Conservation (phyloP, 1,140 invertebrate species). For the Scylla paramamosain region DNA sequence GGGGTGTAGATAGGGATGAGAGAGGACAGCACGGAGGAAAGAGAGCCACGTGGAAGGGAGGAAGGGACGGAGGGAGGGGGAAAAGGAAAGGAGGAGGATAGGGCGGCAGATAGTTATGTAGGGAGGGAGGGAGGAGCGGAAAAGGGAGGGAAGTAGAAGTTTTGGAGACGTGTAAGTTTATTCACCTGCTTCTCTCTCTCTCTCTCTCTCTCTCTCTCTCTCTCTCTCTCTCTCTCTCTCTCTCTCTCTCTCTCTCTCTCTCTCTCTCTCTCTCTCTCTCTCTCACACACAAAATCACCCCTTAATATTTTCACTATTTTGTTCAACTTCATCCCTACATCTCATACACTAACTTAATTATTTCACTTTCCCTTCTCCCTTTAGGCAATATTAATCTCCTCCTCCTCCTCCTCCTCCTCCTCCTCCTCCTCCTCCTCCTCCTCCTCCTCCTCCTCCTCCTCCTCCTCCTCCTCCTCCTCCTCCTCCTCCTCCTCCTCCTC, state of each 20-base stretch:
- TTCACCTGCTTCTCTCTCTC: background rate
- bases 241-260: constrained; percentile 21
- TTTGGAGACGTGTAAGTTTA: background rate
- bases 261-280: background rate
- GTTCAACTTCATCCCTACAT: background rate
- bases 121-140: background rate
- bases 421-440: background rate
- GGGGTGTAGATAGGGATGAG: too few relatives aligned
- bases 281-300: background rate
- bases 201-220: constrained; percentile 30
- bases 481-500: too few relatives aligned
- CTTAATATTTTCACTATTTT: background rate
- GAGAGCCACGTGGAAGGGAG: background rate
- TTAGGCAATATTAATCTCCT: background rate
- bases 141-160: background rate
- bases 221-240: constrained; percentile 42
- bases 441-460: too few relatives aligned
- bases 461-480: too few relatives aligned
- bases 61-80: background rate
- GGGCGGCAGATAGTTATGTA: too few relatives aligned
- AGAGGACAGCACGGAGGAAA: background rate
- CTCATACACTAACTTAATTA: background rate
- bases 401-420: background rate
- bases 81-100: background rate
- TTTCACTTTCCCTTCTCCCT: background rate